Percentiles rank a stretch among this genome's conserved stretches.
Conservation (phyloP, 1,140 invertebrate genomes). For the Brachystomella parvula region DNA sequence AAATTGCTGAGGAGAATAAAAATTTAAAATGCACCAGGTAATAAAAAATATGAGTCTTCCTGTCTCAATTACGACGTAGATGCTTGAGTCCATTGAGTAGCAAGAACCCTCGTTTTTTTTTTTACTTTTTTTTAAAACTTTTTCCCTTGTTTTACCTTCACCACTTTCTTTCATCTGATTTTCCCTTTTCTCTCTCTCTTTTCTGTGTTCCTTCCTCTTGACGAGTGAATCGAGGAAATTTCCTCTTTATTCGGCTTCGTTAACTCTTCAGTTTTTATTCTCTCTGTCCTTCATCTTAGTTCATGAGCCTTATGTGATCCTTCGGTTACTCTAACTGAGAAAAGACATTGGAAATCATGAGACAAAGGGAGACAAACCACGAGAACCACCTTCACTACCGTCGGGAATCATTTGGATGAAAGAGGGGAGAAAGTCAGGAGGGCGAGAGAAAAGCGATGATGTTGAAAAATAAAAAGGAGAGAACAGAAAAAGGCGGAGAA, state of each 20-base stretch:
- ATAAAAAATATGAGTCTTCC: no score
- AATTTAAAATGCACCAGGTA: no score
- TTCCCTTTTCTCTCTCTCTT: background rate
- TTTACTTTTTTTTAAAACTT: no score
- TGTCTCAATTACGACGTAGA: no score
- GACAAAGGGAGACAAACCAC: background rate
- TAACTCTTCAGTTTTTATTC: slow-evolving; percentile 15
- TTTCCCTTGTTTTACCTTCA: slow-evolving; percentile 7
- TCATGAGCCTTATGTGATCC: slow-evolving; percentile 7
- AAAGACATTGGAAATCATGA: slow-evolving; percentile 7
- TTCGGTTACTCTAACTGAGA: slow-evolving; percentile 1
- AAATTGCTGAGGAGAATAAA: no score
- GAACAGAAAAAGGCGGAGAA: background rate
- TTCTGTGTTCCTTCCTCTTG: background rate
- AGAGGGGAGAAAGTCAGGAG: no score
- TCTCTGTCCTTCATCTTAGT: slow-evolving; percentile 8
- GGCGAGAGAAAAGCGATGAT: slow-evolving; percentile 7
- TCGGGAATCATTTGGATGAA: background rate
- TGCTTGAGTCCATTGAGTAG: no score
- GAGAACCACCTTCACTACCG: background rate
- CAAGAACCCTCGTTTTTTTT: no score
- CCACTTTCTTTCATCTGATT: background rate
- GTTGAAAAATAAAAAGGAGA: background rate
- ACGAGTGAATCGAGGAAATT: slow-evolving; percentile 22
- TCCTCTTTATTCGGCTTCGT: slow-evolving; percentile 21